Evolutionary conservation across 1,140 invertebrate species (phyloP).

Genomic region (Pseudomyrmex pallidus): DNA sequence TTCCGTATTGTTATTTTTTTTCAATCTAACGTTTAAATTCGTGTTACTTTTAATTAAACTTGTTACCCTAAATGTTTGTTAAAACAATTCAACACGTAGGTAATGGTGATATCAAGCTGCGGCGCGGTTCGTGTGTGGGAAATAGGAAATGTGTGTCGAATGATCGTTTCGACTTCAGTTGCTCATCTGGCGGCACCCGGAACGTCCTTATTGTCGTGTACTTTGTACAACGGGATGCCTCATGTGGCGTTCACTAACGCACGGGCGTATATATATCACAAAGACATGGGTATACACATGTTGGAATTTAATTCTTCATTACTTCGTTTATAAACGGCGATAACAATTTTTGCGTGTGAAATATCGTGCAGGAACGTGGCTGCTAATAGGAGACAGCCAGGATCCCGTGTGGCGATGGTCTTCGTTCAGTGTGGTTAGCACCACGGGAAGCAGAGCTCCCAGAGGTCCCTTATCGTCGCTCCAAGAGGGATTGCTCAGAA

Average conservation of each 20-base stretch:
- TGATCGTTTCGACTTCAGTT: conserved; percentile 82
- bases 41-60: background rate
- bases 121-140: conserved; percentile 84
- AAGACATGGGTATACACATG: conserved; percentile 80
- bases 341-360: background rate
- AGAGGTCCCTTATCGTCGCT: conserved; percentile 81
- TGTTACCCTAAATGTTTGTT: background rate
- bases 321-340: background rate
- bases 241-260: conserved; percentile 83
- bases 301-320: background rate
- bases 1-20: background rate
- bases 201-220: conserved; percentile 79
- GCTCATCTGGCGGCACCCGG: conserved; percentile 81
- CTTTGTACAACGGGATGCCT: conserved; percentile 83
- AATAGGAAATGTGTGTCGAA: conserved; percentile 79
- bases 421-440: conserved; percentile 77
- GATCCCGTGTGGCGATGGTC: conserved; percentile 85
- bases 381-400: conserved; percentile 84
- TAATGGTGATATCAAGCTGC: conserved; percentile 83
- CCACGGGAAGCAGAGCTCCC: conserved; percentile 73
- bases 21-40: background rate
- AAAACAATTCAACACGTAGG: conserved; percentile 64
- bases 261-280: conserved; percentile 83
- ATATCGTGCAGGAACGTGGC: conserved; percentile 80
- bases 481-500: conserved; percentile 81